phyloP scores from a whole-genome alignment of 2,888 invertebrate genomes.

The Cryptus viduatorius region DNA sequence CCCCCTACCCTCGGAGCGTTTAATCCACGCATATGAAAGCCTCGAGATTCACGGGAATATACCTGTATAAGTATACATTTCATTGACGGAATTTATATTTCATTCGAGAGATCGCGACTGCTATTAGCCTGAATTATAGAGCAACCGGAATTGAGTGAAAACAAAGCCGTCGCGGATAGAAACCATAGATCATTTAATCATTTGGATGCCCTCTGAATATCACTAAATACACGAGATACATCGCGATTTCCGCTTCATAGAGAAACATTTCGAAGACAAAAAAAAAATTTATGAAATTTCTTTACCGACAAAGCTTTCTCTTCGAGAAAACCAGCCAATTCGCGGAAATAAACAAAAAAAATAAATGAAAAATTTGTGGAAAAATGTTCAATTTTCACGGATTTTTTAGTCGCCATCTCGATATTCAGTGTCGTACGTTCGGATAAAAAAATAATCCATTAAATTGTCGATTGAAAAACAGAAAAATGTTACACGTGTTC shows the following conservation, averaged over 20 bases:
- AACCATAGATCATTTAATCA: background rate
- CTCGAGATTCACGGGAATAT: constrained; percentile 21
- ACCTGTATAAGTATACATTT: background rate
- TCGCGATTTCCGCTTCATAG: background rate
- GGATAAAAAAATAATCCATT: too few species aligned
- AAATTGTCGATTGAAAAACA: background rate
- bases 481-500: background rate
- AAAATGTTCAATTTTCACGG: too few species aligned
- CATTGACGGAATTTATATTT: constrained; percentile 31
- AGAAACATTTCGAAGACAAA: too few species aligned
- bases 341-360: too few species aligned
- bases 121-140: constrained; percentile 7
- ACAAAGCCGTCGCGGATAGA: background rate
- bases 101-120: background rate
- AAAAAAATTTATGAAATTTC: too few species aligned
- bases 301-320: too few species aligned
- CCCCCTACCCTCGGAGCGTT: background rate
- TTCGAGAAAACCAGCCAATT: too few species aligned
- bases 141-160: background rate
- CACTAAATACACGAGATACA: background rate
- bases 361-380: too few species aligned
- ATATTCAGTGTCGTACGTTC: too few species aligned
- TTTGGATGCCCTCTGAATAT: too few species aligned
- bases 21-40: constrained; percentile 43
- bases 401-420: too few species aligned